phyloP scores from a whole-genome alignment of 2,113 vertebrate species.

The Dascyllus trimaculatus region DNA sequence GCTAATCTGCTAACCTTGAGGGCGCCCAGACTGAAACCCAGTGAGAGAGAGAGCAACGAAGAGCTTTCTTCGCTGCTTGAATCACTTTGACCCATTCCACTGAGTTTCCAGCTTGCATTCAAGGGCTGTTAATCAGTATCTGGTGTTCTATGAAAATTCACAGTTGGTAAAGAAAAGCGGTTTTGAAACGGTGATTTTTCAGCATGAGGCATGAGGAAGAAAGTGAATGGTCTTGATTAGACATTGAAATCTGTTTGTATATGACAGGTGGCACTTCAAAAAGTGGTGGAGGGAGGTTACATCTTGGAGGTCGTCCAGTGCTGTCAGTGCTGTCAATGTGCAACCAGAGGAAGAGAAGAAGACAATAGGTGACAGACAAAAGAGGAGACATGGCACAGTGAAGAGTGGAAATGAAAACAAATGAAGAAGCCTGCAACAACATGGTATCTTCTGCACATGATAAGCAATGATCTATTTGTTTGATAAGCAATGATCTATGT shows the following conservation, averaged over 20 bases:
- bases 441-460: neutral
- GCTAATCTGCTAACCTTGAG: conserved; percentile 72
- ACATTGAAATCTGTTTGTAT: conserved; percentile 73
- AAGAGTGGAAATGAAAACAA: conserved; percentile 14
- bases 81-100: conserved; percentile 60
- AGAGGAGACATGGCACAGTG: conserved; percentile 10
- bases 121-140: conserved; percentile 63
- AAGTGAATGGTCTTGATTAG: conserved; percentile 77
- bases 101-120: conserved; percentile 56
- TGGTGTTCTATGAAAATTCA: conserved; percentile 43
- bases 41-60: conserved; percentile 33
- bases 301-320: conserved; percentile 75
- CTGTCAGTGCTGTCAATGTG: conserved; percentile 60
- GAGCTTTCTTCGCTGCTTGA: conserved; percentile 36
- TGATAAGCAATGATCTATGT: too few species aligned
- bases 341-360: conserved; percentile 69
- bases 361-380: conserved; percentile 72
- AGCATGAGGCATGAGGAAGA: conserved; percentile 29
- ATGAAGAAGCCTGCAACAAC: neutral
- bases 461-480: neutral
- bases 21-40: conserved; percentile 39
- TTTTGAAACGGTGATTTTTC: conserved; percentile 31
- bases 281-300: conserved; percentile 74
- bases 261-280: conserved; percentile 78
- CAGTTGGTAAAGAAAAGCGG: conserved; percentile 44